Evolutionary conservation across 2,797 vertebrate genomes (phyloP).

Genomic region (Molothrus aeneus): DNA sequence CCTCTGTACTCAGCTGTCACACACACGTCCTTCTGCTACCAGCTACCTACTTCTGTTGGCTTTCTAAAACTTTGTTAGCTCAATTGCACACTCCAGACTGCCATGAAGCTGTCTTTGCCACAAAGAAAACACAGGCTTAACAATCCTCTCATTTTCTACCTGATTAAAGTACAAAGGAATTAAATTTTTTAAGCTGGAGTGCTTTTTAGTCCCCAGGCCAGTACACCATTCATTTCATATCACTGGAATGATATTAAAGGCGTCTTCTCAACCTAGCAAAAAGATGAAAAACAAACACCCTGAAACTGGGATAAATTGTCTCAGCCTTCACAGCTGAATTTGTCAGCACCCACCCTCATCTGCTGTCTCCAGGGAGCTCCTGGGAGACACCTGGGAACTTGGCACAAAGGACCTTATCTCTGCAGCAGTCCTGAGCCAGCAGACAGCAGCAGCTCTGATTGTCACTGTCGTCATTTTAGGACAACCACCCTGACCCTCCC

Average conservation of each 20-base stretch:
- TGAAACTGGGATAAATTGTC: background rate
- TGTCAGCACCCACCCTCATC: background rate
- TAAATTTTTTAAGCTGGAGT: background rate
- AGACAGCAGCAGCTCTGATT: background rate
- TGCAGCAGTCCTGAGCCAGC: background rate
- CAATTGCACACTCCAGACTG: slow-evolving; percentile 19
- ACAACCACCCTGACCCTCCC: background rate
- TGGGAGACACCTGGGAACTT: background rate
- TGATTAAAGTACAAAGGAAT: background rate
- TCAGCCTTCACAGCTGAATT: background rate
- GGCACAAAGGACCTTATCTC: background rate
- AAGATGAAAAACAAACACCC: background rate
- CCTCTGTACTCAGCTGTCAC: slow-evolving; percentile 14
- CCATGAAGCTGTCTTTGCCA: slow-evolving; percentile 52
- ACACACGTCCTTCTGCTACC: background rate
- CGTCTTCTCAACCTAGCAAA: background rate
- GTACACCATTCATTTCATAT: background rate
- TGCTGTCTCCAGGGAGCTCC: background rate
- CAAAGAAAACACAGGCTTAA: slow-evolving; percentile 46
- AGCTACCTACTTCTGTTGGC: slow-evolving; percentile 28
- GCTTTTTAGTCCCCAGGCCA: background rate
- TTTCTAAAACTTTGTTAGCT: slow-evolving; percentile 31
- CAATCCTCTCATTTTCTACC: slow-evolving; percentile 37
- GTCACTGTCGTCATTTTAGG: background rate
- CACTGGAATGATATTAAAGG: background rate